These are phyloP conservation scores for Gymnopithys bicolor DNA, from an alignment of 2,797 vertebrate species.

Conservation along the genomic window DNA sequence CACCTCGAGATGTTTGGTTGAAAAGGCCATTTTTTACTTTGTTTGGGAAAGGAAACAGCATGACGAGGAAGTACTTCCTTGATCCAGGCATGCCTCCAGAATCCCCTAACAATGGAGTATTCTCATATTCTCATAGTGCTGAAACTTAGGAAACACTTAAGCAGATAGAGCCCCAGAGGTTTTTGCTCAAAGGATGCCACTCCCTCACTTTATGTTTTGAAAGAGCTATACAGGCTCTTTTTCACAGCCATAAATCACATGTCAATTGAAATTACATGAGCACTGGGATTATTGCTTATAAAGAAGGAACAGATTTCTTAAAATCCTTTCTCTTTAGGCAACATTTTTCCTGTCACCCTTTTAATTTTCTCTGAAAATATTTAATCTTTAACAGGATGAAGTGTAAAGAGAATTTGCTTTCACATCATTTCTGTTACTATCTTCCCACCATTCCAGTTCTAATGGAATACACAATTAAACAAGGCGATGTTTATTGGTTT, in stretches of 20 bases:
- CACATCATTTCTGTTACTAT: background rate
- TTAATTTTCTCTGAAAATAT: background rate
- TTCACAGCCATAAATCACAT: slow-evolving; percentile 42
- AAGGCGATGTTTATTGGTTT: background rate
- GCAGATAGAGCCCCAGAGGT: slow-evolving; percentile 57
- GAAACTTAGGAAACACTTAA: slow-evolving; percentile 64
- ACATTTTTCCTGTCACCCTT: background rate
- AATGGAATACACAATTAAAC: background rate
- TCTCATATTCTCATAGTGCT: slow-evolving; percentile 64
- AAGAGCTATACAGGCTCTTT: slow-evolving; percentile 36
- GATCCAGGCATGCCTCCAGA: slow-evolving; percentile 63
- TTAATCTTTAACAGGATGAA: background rate
- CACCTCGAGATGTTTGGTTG: slow-evolving; percentile 58
- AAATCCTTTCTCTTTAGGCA: background rate
- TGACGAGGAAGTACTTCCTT: slow-evolving; percentile 79
- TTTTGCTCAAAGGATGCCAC: slow-evolving; percentile 58
- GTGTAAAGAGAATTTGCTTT: background rate
- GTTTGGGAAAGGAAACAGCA: slow-evolving; percentile 81
- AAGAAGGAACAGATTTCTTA: background rate
- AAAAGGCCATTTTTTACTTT: slow-evolving; percentile 75
- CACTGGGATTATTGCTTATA: background rate
- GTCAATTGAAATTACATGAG: slow-evolving; percentile 32
- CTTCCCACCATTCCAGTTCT: background rate
- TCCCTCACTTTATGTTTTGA: slow-evolving; percentile 58
- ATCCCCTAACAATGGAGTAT: slow-evolving; percentile 71